Percentiles rank a stretch among this genome's conserved stretches.
Conservation (phyloP, 2,888 invertebrate genomes). For the Sisyra nigra region DNA sequence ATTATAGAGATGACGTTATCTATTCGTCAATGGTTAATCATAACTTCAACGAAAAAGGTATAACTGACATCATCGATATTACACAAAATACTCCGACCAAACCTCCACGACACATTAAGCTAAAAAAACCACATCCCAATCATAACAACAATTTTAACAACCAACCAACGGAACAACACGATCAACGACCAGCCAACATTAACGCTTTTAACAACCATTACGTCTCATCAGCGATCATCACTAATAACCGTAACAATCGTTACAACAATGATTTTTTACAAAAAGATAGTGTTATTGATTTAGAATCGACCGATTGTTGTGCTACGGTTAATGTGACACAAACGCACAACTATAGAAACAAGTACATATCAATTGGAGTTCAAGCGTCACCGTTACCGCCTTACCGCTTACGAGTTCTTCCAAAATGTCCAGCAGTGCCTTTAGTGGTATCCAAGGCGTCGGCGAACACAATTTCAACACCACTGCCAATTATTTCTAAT, state of each 20-base stretch:
- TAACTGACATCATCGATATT: conserved; percentile 32
- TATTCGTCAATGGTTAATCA: conserved; percentile 32
- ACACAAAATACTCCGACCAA: conserved; percentile 25
- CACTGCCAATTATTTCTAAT: neutral
- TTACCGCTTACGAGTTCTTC: conserved; percentile 40
- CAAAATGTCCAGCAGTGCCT: conserved; percentile 19
- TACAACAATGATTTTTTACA: neutral
- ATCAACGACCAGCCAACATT: no score
- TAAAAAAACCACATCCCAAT: conserved; percentile 11
- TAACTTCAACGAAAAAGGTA: conserved; percentile 30
- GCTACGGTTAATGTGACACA: neutral
- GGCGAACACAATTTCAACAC: neutral
- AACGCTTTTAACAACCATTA: neutral
- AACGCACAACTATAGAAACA: conserved; percentile 16
- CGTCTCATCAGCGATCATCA: neutral
- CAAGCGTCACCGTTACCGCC: conserved; percentile 32
- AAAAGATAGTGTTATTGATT: neutral
- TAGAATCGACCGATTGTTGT: neutral
- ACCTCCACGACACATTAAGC: conserved; percentile 17
- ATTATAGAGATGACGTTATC: conserved; percentile 25
- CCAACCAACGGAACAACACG: no score
- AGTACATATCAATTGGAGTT: conserved; percentile 23
- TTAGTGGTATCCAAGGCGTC: neutral
- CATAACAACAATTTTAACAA: conserved; percentile 9
- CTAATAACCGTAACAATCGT: neutral